These are phyloP conservation scores for Hippocampus comes DNA, from an alignment of 2,113 vertebrate species.

Conservation along the genomic window DNA sequence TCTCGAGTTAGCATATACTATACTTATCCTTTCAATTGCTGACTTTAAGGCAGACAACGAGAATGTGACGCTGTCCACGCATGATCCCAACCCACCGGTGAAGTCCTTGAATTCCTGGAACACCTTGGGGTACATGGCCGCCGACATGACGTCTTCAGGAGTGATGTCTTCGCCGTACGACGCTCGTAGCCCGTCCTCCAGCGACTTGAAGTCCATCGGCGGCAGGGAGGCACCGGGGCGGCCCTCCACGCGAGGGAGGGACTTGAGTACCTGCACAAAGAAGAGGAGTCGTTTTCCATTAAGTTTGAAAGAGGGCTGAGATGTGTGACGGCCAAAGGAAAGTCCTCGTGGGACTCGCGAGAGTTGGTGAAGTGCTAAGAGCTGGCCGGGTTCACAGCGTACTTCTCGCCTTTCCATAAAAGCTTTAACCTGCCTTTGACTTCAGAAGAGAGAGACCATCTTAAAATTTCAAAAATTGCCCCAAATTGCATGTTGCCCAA, in stretches of 20 bases:
- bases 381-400: constrained; percentile 21
- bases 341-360: constrained; percentile 4
- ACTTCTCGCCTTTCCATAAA: constrained; percentile 26
- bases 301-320: not conserved
- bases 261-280: constrained; percentile 81
- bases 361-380: constrained; percentile 16
- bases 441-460: not conserved
- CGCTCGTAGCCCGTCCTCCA: constrained; percentile 75
- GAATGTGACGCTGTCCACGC: not conserved
- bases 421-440: constrained; percentile 25
- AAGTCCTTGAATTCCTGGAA: constrained; percentile 88
- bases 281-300: not conserved
- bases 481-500: not conserved
- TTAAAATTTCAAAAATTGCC: not conserved
- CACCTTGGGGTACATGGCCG: constrained; percentile 91
- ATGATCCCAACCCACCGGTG: constrained; percentile 45
- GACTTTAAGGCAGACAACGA: too few relatives aligned
- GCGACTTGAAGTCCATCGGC: constrained; percentile 76
- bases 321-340: not conserved
- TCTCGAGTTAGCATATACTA: too few relatives aligned
- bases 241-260: constrained; percentile 81
- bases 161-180: constrained; percentile 80
- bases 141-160: constrained; percentile 87
- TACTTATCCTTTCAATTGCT: too few relatives aligned
- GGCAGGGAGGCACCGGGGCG: constrained; percentile 85